Percentiles rank a stretch among this genome's conserved stretches.
Evolutionary conservation across 2,888 invertebrate genomes (phyloP).

Genomic region (Ferdinandea cuprea): DNA sequence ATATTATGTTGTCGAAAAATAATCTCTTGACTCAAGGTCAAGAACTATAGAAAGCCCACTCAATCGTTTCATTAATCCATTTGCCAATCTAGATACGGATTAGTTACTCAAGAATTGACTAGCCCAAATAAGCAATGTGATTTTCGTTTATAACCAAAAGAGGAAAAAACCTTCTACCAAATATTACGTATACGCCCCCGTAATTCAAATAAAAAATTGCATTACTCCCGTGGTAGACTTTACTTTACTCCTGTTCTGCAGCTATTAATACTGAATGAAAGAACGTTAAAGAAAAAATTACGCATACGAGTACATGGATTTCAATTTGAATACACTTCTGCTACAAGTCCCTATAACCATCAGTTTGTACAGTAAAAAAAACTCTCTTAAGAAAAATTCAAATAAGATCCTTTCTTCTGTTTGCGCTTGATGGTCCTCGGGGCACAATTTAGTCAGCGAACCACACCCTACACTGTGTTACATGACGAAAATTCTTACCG

Average conservation of each 20-base stretch:
- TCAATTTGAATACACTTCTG: slow-evolving; percentile 5
- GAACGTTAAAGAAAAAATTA: not conserved
- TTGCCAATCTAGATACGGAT: not conserved
- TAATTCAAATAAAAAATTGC: no score
- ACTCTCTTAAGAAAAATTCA: not conserved
- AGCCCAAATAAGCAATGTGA: not conserved
- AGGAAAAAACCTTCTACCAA: not conserved
- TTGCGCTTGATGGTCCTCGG: slow-evolving; percentile 1
- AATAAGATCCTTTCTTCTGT: slow-evolving; percentile 5
- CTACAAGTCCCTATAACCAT: not conserved
- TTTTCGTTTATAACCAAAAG: no score
- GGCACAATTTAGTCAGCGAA: slow-evolving; percentile 28
- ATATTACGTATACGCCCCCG: slow-evolving; percentile 19
- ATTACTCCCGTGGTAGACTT: not conserved
- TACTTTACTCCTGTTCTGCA: no score
- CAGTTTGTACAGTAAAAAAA: not conserved
- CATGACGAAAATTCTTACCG: not conserved
- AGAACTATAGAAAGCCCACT: not conserved
- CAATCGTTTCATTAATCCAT: slow-evolving; percentile 8
- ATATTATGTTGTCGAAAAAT: no score
- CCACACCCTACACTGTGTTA: slow-evolving; percentile 12
- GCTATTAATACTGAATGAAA: not conserved
- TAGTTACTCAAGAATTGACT: not conserved
- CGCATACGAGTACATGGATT: slow-evolving; percentile 9
- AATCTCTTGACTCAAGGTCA: slow-evolving; percentile 8